Percentiles rank a stretch among this genome's conserved stretches.
These are phyloP conservation scores for Helicolenus hilgendorfi DNA, from an alignment of 2,797 vertebrate species.

Conservation along the genomic window DNA sequence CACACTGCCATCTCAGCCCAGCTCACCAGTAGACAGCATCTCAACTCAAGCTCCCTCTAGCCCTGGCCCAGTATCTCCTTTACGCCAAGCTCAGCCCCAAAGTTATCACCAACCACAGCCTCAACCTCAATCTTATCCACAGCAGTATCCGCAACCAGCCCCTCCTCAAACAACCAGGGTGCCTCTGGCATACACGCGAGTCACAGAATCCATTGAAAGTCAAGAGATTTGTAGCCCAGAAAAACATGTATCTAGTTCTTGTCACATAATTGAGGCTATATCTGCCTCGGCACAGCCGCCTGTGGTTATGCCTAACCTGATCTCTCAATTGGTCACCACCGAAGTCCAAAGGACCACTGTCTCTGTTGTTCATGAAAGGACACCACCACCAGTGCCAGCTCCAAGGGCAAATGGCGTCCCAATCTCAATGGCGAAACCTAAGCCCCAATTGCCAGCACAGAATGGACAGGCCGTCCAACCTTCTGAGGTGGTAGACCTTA, in stretches of 20 bases:
- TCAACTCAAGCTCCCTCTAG: slow-evolving; percentile 92
- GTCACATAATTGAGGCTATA: slow-evolving; percentile 90
- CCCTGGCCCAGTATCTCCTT: slow-evolving; percentile 89
- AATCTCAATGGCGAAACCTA: slow-evolving; percentile 85
- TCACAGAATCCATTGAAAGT: slow-evolving; percentile 91
- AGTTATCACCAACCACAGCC: slow-evolving; percentile 74
- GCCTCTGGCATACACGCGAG: slow-evolving; percentile 91
- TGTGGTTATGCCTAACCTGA: slow-evolving; percentile 87
- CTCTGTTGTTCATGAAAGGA: slow-evolving; percentile 91
- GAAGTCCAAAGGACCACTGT: slow-evolving; percentile 92
- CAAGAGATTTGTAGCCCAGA: slow-evolving; percentile 91
- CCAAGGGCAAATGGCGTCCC: slow-evolving; percentile 88
- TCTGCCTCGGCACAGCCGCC: slow-evolving; percentile 89
- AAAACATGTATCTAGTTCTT: slow-evolving; percentile 90
- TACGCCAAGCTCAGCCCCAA: slow-evolving; percentile 84
- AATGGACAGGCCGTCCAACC: slow-evolving; percentile 89
- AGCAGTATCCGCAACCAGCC: slow-evolving; percentile 67
- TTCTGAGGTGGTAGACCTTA: slow-evolving; percentile 96
- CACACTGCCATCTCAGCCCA: slow-evolving; percentile 98
- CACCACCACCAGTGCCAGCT: slow-evolving; percentile 82
- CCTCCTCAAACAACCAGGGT: slow-evolving; percentile 86
- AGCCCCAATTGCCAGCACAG: slow-evolving; percentile 88
- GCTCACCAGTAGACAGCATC: slow-evolving; percentile 95
- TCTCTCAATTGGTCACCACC: slow-evolving; percentile 91
- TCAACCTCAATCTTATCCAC: slow-evolving; percentile 75